Conservation (phyloP, 2,888 invertebrate genomes). For the Asteroscopus sphinx region DNA sequence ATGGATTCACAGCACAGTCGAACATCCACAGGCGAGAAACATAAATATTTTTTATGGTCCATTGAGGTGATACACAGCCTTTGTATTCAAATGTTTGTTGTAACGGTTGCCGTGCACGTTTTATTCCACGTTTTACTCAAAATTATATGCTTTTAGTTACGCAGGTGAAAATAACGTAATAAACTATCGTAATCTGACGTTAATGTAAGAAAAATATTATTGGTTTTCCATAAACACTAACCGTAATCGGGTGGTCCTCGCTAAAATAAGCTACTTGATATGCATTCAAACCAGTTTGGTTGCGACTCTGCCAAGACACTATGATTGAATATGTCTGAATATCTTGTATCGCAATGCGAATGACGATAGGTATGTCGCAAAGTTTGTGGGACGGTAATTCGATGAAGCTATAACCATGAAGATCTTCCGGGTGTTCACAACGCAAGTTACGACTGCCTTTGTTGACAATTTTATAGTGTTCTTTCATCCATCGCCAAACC, state of each 20-base stretch:
- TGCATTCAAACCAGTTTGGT: constrained; percentile 95
- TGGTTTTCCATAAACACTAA: constrained; percentile 72
- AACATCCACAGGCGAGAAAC: constrained; percentile 83
- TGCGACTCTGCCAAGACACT: constrained; percentile 97
- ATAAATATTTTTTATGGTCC: constrained; percentile 89
- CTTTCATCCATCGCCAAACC: constrained; percentile 97
- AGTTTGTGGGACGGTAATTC: constrained; percentile 95
- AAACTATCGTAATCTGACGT: constrained; percentile 33
- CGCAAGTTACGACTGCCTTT: constrained; percentile 91
- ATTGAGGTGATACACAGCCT: constrained; percentile 89
- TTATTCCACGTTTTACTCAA: constrained; percentile 70
- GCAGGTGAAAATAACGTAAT: constrained; percentile 59
- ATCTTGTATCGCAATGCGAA: constrained; percentile 96
- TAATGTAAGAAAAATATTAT: constrained; percentile 34
- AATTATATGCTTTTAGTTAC: constrained; percentile 68
- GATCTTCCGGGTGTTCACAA: constrained; percentile 95
- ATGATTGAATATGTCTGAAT: constrained; percentile 96
- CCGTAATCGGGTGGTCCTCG: constrained; percentile 86
- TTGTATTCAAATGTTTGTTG: constrained; percentile 88
- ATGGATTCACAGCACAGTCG: constrained; percentile 79
- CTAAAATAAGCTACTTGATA: constrained; percentile 96
- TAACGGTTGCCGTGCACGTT: constrained; percentile 78
- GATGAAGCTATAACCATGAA: constrained; percentile 93
- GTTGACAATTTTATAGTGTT: constrained; percentile 94
- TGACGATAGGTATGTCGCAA: constrained; percentile 95